Conservation (phyloP, 2,888 invertebrate species). For the Cephus nigrinus region DNA sequence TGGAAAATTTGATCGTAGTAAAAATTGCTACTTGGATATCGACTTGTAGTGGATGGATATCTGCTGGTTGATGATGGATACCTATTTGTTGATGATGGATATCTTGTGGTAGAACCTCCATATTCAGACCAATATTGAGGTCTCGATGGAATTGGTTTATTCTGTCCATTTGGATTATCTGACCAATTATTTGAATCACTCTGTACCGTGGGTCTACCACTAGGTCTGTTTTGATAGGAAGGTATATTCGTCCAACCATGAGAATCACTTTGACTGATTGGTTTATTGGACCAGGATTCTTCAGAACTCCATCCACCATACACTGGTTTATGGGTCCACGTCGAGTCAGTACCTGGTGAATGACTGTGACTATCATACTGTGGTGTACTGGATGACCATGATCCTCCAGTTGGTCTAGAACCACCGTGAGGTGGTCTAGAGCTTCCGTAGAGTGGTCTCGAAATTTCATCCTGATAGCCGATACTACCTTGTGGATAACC, state of each 20-base stretch:
- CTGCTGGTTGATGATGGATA: background rate
- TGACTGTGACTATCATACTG: background rate
- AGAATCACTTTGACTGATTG: conserved; percentile 6
- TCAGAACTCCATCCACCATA: conserved; percentile 4
- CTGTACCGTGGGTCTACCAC: conserved; percentile 11
- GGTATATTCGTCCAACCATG: conserved; percentile 12
- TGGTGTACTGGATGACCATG: background rate
- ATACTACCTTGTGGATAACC: background rate
- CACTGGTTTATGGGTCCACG: conserved; percentile 8
- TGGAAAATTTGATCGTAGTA: conserved; percentile 13
- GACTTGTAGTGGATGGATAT: conserved; percentile 7
- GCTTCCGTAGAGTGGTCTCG: background rate
- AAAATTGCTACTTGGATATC: conserved; percentile 5
- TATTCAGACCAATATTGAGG: background rate
- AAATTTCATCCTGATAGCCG: background rate
- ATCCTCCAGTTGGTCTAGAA: background rate
- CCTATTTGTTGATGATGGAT: background rate
- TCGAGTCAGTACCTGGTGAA: background rate
- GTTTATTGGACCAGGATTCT: background rate
- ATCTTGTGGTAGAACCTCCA: background rate
- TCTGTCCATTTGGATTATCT: conserved; percentile 13
- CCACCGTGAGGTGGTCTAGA: background rate
- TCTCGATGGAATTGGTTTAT: conserved; percentile 2
- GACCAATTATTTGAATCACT: background rate
- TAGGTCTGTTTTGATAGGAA: conserved; percentile 13